A percentile compares a stretch with the other conserved stretches of the same genome.
These are phyloP conservation scores for Halisarca cf. caerulea DNA, from an alignment of 37 sponge, comb jelly and placozoan genomes.

Conservation along the genomic window DNA sequence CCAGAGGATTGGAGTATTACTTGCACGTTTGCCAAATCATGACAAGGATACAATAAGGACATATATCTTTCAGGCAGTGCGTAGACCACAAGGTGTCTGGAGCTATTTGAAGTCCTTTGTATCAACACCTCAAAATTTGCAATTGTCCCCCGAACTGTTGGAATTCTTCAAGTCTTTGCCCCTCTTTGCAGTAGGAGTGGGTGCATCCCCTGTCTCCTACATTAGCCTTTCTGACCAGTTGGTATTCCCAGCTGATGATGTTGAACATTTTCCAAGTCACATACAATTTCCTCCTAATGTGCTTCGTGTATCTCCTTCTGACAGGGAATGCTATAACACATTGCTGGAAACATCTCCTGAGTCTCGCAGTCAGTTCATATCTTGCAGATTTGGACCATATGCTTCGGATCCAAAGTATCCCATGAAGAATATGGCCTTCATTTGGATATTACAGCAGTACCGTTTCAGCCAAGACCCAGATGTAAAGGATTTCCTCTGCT, in stretches of 20 bases:
- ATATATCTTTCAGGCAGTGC: neutral
- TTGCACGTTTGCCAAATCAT: neutral
- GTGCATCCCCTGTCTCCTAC: neutral
- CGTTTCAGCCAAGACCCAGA: neutral
- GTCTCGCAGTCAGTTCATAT: conserved; percentile 20
- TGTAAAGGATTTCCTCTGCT: neutral
- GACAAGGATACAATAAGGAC: neutral
- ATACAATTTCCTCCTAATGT: conserved; percentile 38
- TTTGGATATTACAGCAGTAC: conserved; percentile 41
- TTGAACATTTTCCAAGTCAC: neutral
- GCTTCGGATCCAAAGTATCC: neutral
- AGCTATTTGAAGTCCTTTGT: neutral
- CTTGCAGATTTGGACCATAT: conserved; percentile 26
- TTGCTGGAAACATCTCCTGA: conserved; percentile 25
- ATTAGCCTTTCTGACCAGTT: conserved; percentile 8
- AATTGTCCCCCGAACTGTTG: no score
- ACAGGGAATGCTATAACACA: neutral
- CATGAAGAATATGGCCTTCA: conserved; percentile 24
- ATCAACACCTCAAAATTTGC: no score
- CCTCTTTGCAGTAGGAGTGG: conserved; percentile 44
- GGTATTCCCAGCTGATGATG: neutral
- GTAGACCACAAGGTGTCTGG: neutral
- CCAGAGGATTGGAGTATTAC: no score
- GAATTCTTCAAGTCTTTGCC: conserved; percentile 3
- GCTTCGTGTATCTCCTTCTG: neutral